These are phyloP conservation scores for Varanus komodoensis DNA, from an alignment of 2,113 vertebrate genomes.

Conservation along the genomic window DNA sequence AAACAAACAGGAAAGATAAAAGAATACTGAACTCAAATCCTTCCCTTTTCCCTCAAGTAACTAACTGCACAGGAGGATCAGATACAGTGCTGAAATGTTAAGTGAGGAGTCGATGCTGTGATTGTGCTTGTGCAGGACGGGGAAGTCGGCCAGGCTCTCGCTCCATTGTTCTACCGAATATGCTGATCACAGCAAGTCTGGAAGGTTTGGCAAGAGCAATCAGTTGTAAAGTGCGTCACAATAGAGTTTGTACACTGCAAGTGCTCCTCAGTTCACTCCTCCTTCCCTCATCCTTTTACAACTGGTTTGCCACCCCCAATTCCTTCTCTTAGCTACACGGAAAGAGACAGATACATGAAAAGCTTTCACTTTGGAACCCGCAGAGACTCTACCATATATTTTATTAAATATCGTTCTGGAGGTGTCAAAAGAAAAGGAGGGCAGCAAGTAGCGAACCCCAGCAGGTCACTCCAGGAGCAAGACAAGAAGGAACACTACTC, in stretches of 20 bases:
- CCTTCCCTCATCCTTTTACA: conserved; percentile 25
- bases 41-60: conserved; percentile 24
- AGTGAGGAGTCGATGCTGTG: conserved; percentile 41
- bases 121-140: conserved; percentile 60
- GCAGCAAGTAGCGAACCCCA: neutral
- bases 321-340: neutral
- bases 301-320: conserved; percentile 5
- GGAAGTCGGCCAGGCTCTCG: conserved; percentile 69
- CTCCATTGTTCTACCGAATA: conserved; percentile 83
- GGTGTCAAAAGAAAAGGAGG: neutral
- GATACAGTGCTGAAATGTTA: conserved; percentile 44
- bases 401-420: neutral
- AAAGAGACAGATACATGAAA: neutral
- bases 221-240: conserved; percentile 87
- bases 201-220: conserved; percentile 72
- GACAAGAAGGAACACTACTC: neutral
- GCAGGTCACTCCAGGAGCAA: neutral
- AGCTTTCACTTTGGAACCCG: neutral
- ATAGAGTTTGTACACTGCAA: conserved; percentile 66
- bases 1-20: neutral
- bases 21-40: conserved; percentile 27
- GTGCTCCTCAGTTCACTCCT: conserved; percentile 22
- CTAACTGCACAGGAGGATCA: conserved; percentile 23
- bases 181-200: conserved; percentile 84
- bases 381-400: neutral